Conservation (phyloP, 2,797 vertebrate genomes). For the Tangara arthus region DNA sequence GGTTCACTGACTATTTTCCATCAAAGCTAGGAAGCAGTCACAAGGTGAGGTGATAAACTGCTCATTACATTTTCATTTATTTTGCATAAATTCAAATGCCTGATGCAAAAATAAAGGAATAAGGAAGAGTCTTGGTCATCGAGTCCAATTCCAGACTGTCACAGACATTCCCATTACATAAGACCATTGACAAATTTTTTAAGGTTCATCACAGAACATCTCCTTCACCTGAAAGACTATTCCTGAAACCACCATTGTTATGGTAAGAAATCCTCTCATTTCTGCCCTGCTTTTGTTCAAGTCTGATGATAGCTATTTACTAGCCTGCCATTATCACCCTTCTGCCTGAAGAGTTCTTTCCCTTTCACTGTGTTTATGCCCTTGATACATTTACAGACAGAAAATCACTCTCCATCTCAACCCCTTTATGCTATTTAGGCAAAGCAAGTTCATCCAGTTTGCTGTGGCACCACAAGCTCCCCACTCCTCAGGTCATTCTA, state of each 20-base stretch:
- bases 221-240: background rate
- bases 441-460: background rate
- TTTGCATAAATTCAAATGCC: background rate
- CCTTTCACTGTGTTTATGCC: background rate
- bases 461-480: background rate
- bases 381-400: background rate
- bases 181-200: background rate
- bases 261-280: background rate
- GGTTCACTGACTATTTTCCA: background rate
- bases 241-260: background rate
- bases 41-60: background rate
- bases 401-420: background rate
- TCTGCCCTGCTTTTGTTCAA: background rate
- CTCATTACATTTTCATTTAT: background rate
- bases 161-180: background rate
- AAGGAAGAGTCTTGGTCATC: background rate
- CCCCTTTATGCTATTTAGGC: background rate
- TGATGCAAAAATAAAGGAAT: background rate
- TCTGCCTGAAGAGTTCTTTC: background rate
- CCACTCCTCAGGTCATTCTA: background rate
- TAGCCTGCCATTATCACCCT: background rate
- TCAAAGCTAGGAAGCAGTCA: background rate
- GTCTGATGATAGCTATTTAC: background rate
- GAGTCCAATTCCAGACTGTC: background rate
- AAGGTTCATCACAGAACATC: background rate